Evolutionary conservation across 2,888 invertebrate genomes (phyloP), one percentile per base, ranked within the genome.

Genomic region (Hetaerina titia): DNA sequence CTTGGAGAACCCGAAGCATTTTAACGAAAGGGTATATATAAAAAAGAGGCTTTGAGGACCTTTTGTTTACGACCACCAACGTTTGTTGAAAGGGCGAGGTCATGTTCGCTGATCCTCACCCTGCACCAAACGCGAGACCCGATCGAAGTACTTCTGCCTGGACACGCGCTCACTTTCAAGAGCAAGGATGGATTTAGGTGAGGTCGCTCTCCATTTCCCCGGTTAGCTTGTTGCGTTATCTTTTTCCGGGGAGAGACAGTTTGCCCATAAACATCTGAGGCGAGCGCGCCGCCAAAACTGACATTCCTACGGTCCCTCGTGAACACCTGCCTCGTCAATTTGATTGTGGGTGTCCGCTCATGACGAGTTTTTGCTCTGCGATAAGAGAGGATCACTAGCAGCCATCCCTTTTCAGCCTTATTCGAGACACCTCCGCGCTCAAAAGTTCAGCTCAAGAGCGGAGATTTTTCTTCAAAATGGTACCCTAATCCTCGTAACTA

Each of bases 291-390:
- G 17, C 81, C 11, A 15, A 81, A 81, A 81, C 31, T 81, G 31
- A 25, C 81, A 81, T 15, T 11, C 31, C 31, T 31, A 19, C 25
- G 25, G n/a, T 25, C 31, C 81, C 11, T 7, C 69, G 69, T 22
- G 31, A 31, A 31, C 81, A 81, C 81, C 81, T 81, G 81, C 31
- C 81, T 81, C 81, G 81, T 81, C 31, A 81, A 81, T 81, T 81
- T 81, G 81, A 81, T 81, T 31, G 81, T 31, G 25, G 13, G 15
- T 0, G 81, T 25, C 81, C 81, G 25, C 31, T 81, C 81, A 31
- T 81, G 81, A 31, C 81, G 81, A 81, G 81, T 31, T 31, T 11
- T 11, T 31, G 31, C 31, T 25, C 22, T 13, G 13, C 15, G 22
- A 69, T 8, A 5, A 81, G 69, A 81, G 31, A 4, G 81, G 81